Conservation (phyloP, 2,888 invertebrate species). For the Agrotis puta region DNA sequence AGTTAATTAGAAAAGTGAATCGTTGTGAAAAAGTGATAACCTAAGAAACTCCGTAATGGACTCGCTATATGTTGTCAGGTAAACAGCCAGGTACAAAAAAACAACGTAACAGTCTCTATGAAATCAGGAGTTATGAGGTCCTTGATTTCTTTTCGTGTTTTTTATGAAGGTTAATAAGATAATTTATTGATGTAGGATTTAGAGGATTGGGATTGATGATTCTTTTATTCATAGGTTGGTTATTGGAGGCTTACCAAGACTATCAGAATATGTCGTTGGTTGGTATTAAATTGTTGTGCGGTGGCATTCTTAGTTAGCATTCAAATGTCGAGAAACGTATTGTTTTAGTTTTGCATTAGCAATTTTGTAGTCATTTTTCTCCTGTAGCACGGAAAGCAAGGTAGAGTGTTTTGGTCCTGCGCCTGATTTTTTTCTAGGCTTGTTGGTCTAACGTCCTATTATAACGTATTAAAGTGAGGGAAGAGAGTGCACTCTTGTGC, state of each 20-base stretch:
- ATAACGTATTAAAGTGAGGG: background rate
- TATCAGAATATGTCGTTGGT: too few relatives aligned
- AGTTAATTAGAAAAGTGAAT: too few relatives aligned
- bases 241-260: background rate
- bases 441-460: background rate
- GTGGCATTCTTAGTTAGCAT: too few relatives aligned
- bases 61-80: too few relatives aligned
- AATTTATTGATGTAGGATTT: conserved; percentile 35
- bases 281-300: too few relatives aligned
- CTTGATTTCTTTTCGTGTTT: conserved; percentile 45
- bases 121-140: conserved; percentile 51
- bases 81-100: too few relatives aligned
- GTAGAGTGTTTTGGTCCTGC: background rate
- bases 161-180: conserved; percentile 47
- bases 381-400: background rate
- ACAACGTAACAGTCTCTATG: too few relatives aligned
- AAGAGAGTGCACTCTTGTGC: background rate
- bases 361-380: background rate
- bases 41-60: too few relatives aligned
- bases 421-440: background rate
- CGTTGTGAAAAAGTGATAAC: too few relatives aligned
- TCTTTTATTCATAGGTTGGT: conserved; percentile 17
- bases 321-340: too few relatives aligned
- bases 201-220: conserved; percentile 17
- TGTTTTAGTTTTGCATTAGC: background rate